Evolutionary conservation across 1,140 invertebrate genomes (phyloP), one percentile per base, ranked within the genome.

Genomic region (Drosophila littoralis): DNA sequence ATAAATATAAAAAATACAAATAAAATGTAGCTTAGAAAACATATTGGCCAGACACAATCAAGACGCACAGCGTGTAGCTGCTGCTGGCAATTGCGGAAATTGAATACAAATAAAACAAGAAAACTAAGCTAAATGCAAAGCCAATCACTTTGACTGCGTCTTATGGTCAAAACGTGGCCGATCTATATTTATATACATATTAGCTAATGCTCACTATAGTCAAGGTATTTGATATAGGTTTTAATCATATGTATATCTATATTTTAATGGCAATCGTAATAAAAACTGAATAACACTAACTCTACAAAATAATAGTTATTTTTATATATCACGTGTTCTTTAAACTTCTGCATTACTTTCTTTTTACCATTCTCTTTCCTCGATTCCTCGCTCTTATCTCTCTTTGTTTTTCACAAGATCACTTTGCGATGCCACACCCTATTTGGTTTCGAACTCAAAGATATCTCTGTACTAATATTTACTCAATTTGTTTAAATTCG

Each of bases 381-480:
- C 22, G 7, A 9, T 33, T 33, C 15, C 15, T 46, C 28, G 7
- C 46, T 60, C 4, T 36, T 32, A 15, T 33, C 5, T 12, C 8
- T 32, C 15, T 17, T 55, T 50, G 15, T 48, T 12, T 61, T 61
- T n/a, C 33, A 17, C 10, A 17, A 38, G 46, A 13, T 51, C 32
- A 38, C 48, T 50, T 7, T 50, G 36, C 48, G 32, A 32, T 40
- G 35, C 45, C 15, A 61, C 32, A 50, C 57, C 33, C 48, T n/a
- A 10, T 51, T 33, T 13, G 6, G 6, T 43, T 10, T 42, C 12
- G 7, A 46, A 46, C 17, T 46, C 0, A 42, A n/a, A 42, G 40
- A 33, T 45, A 22, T 50, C n/a, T 36, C 28, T 68, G 36, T 12
- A 40, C 40, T 57, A 75, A 68, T 65, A 76, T 76, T 80, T 79